Conservation (phyloP, 2,888 invertebrate genomes). For the Eilema caniola region DNA sequence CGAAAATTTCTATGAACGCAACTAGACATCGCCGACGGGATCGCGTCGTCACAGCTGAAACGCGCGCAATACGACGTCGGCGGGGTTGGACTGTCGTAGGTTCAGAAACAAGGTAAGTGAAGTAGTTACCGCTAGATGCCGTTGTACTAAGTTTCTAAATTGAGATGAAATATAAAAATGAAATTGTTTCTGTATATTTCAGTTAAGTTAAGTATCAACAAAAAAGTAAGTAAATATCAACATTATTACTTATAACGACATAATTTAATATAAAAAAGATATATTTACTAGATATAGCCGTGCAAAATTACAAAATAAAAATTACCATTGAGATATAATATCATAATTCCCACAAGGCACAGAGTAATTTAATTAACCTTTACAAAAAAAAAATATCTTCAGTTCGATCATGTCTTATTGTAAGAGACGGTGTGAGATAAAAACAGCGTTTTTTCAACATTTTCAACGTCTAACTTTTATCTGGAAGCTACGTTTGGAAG, state of each 20-base stretch:
- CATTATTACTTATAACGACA: neutral
- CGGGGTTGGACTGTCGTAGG: conserved; percentile 93
- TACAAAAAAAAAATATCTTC: conserved; percentile 20
- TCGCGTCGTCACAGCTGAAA: conserved; percentile 80
- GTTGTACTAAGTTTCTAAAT: conserved; percentile 38
- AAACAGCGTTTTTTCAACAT: conserved; percentile 40
- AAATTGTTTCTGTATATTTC: neutral
- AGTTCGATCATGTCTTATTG: conserved; percentile 27
- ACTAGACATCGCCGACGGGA: conserved; percentile 76
- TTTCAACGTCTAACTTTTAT: conserved; percentile 50
- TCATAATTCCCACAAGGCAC: conserved; percentile 20
- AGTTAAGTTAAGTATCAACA: neutral
- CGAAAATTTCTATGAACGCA: conserved; percentile 61
- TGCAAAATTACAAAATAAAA: neutral
- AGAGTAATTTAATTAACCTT: conserved; percentile 33
- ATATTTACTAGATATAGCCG: neutral
- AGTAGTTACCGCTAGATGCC: conserved; percentile 66
- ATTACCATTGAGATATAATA: neutral
- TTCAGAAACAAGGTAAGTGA: conserved; percentile 90
- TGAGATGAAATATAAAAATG: neutral
- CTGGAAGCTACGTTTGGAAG: conserved; percentile 48
- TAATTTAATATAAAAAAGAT: neutral
- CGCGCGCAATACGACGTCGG: conserved; percentile 85
- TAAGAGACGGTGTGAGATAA: conserved; percentile 38
- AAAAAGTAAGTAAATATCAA: neutral